Evolutionary conservation across 2,113 vertebrate species (phyloP), one percentile per base, ranked within the genome.

Genomic region (Ibidorhyncha struthersii): DNA sequence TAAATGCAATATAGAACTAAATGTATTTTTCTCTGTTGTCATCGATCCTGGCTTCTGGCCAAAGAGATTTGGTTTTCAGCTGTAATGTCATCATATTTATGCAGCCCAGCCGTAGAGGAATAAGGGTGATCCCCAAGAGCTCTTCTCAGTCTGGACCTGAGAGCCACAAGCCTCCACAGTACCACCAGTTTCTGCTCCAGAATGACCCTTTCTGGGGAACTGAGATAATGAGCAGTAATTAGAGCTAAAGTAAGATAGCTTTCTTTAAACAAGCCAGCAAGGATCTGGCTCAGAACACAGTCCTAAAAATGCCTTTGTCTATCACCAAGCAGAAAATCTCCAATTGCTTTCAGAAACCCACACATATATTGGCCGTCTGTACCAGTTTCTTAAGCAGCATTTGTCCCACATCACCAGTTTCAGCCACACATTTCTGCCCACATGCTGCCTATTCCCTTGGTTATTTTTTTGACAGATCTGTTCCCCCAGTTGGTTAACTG

Each of bases 251-350:
- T 47, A 82, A 66, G 69, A 72, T 49, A 59, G 30, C 36, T 87
- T 82, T 86, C 30, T 47, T 82, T 94, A 82, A 95, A 86, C 69
- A 95, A 76, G 26, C 26, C 77, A 85, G 52, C 52, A 67, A 87
- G 56, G 43, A 67, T 91, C 91, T 95, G 81, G 41, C 86, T 95
- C 73, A 72, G 70, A 97, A 65, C 10, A 45, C 26, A 63, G 25
- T 76, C 88, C 70, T 93, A 66, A 95, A 94, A 85, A 93, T 80
- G 82, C 36, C 30, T 95, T 93, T 90, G 74, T 92, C 95, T 96
- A 7, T 92, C 79, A 86, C 79, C 27, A 80, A 83, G 71, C 40
- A 89, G 49, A 80, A 93, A 82, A 88, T 13, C 69, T 87, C 61
- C 73, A 45, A 0, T 79, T 82, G 11, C 56, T 85, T 91, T 87